A percentile compares a stretch with the other conserved stretches of the same genome.
Conservation (phyloP, 2,113 vertebrate species). For the Lates calcarifer region DNA sequence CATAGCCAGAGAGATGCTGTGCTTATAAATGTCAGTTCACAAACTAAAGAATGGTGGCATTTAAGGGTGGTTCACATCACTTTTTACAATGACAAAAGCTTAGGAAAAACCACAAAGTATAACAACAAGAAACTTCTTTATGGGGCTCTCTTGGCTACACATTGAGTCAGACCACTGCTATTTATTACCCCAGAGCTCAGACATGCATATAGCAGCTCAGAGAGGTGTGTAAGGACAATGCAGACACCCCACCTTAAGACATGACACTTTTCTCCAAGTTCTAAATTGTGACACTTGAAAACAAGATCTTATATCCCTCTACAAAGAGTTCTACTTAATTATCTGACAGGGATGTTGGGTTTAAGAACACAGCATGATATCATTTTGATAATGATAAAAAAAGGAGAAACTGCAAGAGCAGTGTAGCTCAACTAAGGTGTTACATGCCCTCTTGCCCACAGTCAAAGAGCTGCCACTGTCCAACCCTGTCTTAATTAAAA, state of each 20-base stretch:
- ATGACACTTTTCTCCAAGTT: neutral
- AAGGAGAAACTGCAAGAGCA: constrained; percentile 6
- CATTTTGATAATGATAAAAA: neutral
- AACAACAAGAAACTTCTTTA: neutral
- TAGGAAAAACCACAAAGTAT: neutral
- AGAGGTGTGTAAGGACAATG: neutral
- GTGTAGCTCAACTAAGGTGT: neutral
- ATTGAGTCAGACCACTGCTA: neutral
- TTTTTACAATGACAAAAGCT: too few relatives aligned
- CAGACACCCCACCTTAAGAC: neutral
- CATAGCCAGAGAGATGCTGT: neutral
- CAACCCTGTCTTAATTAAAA: constrained; percentile 38
- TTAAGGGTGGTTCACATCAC: neutral
- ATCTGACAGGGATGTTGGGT: neutral
- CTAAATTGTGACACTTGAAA: neutral
- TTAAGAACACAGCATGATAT: neutral
- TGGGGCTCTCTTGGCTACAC: neutral
- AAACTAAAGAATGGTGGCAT: neutral
- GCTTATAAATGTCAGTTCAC: neutral
- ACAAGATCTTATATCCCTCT: too few relatives aligned
- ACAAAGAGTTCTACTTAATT: neutral
- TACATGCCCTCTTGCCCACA: neutral
- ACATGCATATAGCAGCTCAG: neutral
- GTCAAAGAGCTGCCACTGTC: constrained; percentile 20
- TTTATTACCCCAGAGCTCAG: neutral